phyloP scores from a whole-genome alignment of 2,888 invertebrate species.

The Tortrix viridana region DNA sequence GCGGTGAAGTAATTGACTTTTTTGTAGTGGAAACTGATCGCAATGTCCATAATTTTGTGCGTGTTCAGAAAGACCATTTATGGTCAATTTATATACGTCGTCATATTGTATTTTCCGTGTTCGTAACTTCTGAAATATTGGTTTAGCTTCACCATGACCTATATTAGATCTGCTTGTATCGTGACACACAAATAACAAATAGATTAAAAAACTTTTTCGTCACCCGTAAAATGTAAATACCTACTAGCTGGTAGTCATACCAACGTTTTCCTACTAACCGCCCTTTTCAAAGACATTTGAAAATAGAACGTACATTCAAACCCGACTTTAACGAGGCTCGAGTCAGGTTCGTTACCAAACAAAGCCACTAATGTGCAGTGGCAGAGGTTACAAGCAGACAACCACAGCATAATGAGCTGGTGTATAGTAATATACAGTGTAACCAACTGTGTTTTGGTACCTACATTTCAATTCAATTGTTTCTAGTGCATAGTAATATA shows the following conservation, averaged over 20 bases:
- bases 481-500: constrained; percentile 9
- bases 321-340: constrained; percentile 23
- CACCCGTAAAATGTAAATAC: neutral
- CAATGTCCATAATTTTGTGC: constrained; percentile 4
- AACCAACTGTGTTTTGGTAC: neutral
- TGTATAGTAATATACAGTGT: constrained; percentile 5
- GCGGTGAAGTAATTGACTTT: constrained; percentile 29
- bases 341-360: constrained; percentile 33
- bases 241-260: constrained; percentile 15
- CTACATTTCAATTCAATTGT: constrained; percentile 2
- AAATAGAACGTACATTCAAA: constrained; percentile 25
- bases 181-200: constrained; percentile 26
- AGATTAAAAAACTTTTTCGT: constrained; percentile 21
- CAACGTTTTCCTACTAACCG: constrained; percentile 2
- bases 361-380: constrained; percentile 33
- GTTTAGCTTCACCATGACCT: constrained; percentile 4
- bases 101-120: neutral
- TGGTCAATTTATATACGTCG: neutral
- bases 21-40: constrained; percentile 13
- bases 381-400: constrained; percentile 35
- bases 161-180: constrained; percentile 19
- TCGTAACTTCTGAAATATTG: neutral
- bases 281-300: constrained; percentile 16
- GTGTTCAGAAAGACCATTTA: constrained; percentile 7
- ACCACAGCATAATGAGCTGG: constrained; percentile 26